Base-by-base conservation (phyloP, 2,797 vertebrate species). In the Hoplostethus mediterraneus region DNA sequence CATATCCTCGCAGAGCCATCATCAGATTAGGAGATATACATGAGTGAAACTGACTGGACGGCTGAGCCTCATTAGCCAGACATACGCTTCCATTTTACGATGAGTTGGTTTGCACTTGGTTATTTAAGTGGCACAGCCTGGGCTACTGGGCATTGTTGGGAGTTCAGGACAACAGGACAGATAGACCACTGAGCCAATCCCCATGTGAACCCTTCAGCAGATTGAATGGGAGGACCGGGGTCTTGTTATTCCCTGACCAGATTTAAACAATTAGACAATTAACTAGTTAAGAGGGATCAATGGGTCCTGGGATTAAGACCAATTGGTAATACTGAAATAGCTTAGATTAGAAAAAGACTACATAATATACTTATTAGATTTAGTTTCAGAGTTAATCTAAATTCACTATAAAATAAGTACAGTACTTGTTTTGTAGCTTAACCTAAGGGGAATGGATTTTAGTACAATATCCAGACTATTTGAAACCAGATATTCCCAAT, bases 231-330 rank as follows among this genome's bases (percentile, higher is more conserved):
- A 88, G 59, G 62, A 64, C 56, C 33, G 3, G 44, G 47, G 68
- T 49, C 63, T 83, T 62, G 53, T 79, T 86, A 58, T 81, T 81
- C 47, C 60, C 68, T 82, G 80, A 84, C 85, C 85, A 89, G 86
- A 88, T 82, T 93, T 80, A 87, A 81, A 87, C 77, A 90, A 92
- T 93, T 91, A 90, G 83, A 76, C 71, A 93, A 93, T 92, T 92
- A 90, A 75, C 79, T 71, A 56, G 80, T 80, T 92, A 94, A 92
- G 83, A 90, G 30, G 90, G 89, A 84, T 93, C 83, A 91, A 77
- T 88, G 48, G 63, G 66, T 78, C 44, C 40, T 12, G 25, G 81
- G 79, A 89, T 90, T 88, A 88, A 64, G 52, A 71, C 72, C 63
- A 84, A 86, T 67, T 77, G 67, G 77, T 81, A 88, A 88, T 81